Base-by-base conservation (phyloP, 2,797 vertebrate species). In the Cyprinodon diabolis region DNA sequence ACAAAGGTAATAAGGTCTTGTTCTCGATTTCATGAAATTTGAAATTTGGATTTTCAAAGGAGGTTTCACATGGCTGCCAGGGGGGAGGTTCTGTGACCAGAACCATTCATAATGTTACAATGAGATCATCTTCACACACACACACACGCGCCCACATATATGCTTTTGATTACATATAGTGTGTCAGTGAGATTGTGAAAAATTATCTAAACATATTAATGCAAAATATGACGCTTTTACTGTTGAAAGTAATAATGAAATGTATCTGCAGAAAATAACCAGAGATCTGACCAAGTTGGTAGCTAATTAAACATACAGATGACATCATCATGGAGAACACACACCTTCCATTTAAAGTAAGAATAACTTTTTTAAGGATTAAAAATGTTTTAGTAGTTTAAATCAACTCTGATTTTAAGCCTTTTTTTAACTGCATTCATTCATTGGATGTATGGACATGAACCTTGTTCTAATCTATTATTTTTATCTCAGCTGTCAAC, bases 81-180 rank as follows among this genome's bases (percentile, higher is more conserved):
- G 89, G 91, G 90, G 92, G n/a, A 88, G 88, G 88, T 83, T 83
- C 88, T 87, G 88, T 95, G 94, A 95, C 95, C 94, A 95, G 94
- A 94, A 83, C 90, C 90, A 93, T 95, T 93, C 92, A 94, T 82
- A 80, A 78, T 80, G 88, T 82, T 89, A 93, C 90, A 93, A 92
- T 95, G 91, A 93, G 86, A 85, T 93, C 92, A 93, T 92, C 91
- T 87, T 87, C 74, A 71, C 23, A 68, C 74, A 69, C 72, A 88
- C 81, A 71, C 74, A 66, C 54, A 2, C 72, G 80, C 78, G 67
- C n/a, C n/a, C n/a, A n/a, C 40, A 43, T 43, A 43, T 1, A 43
- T 43, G 40, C 40, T 43, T 43, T 43, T 43, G 40, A 43, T 8
- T 43, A 43, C 40, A 43, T 43, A 43, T 8, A 8, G 4, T 43